A percentile compares a stretch with the other conserved stretches of the same genome.
phyloP scores from a whole-genome alignment of 1,140 invertebrate genomes.

The Probaryconus sp. region DNA sequence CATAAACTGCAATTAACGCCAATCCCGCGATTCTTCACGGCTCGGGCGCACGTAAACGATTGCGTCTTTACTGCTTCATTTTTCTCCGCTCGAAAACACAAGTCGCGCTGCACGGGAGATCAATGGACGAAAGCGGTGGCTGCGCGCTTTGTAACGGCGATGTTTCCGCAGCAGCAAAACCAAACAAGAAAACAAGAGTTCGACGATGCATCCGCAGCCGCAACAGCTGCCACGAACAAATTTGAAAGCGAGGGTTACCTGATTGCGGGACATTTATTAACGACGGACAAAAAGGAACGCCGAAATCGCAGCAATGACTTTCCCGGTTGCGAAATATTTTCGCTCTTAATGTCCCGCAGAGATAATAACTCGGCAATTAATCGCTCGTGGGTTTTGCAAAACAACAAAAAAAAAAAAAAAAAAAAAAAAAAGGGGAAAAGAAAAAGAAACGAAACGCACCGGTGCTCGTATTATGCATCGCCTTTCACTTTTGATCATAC shows the following conservation, averaged over 20 bases:
- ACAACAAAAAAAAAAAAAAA: too few relatives aligned
- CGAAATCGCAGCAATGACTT: neutral
- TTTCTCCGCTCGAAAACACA: slow-evolving; percentile 14
- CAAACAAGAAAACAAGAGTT: slow-evolving; percentile 31
- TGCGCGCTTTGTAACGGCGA: slow-evolving; percentile 1
- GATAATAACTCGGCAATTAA: slow-evolving; percentile 43
- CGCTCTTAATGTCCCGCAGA: neutral
- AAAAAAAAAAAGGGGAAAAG: too few relatives aligned
- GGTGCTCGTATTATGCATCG: slow-evolving; percentile 1
- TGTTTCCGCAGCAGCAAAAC: neutral
- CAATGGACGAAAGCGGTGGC: slow-evolving; percentile 25
- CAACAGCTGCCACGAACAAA: slow-evolving; percentile 34
- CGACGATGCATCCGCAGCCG: slow-evolving; percentile 2
- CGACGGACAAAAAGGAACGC: slow-evolving; percentile 9
- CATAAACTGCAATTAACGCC: slow-evolving; percentile 58
- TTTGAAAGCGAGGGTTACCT: slow-evolving; percentile 17
- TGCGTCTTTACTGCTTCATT: slow-evolving; percentile 27
- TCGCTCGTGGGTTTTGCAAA: too few relatives aligned
- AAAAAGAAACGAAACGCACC: neutral
- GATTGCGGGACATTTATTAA: slow-evolving; percentile 30
- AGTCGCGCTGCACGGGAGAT: slow-evolving; percentile 3
- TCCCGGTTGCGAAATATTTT: slow-evolving; percentile 24
- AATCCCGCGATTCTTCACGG: slow-evolving; percentile 39
- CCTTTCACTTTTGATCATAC: slow-evolving; percentile 31
- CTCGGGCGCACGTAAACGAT: slow-evolving; percentile 27